Conservation (phyloP, 2,113 vertebrate species). For the Sclerurus mexicanus region DNA sequence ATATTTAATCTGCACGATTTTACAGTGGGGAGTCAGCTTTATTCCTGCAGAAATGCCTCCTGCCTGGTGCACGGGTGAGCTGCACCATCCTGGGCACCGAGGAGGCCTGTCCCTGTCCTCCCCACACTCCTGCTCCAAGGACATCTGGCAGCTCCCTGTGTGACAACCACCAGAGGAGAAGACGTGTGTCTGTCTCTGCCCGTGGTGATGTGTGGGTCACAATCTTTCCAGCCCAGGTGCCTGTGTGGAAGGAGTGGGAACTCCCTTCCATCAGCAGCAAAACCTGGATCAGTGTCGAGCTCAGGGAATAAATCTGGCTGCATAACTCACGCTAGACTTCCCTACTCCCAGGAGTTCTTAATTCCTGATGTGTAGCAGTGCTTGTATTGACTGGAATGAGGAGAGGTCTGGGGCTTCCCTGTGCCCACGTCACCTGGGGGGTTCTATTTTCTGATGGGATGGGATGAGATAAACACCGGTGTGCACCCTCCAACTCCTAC, state of each 20-base stretch:
- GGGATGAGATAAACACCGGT: accelerated
- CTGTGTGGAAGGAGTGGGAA: not conserved
- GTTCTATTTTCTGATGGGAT: accelerated
- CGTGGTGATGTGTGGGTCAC: accelerated
- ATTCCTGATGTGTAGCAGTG: not conserved
- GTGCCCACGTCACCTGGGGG: accelerated
- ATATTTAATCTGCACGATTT: not conserved
- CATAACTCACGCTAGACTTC: not conserved
- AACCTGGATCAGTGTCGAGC: accelerated
- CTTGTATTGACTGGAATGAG: not conserved
- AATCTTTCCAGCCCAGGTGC: not conserved
- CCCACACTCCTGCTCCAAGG: not conserved
- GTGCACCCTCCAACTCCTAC: accelerated
- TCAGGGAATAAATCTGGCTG: not conserved
- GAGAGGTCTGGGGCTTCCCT: not conserved
- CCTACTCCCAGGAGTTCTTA: not conserved
- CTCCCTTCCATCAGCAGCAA: not conserved
- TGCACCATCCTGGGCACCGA: accelerated
- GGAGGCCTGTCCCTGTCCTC: not conserved
- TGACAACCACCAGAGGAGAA: not conserved
- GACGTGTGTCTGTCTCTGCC: not conserved
- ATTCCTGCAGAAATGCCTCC: not conserved
- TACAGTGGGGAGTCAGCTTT: not conserved
- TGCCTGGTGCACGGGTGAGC: not conserved
- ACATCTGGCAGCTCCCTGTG: not conserved